Conservation (phyloP, 2,888 invertebrate species). For the Thelaira solivaga region DNA sequence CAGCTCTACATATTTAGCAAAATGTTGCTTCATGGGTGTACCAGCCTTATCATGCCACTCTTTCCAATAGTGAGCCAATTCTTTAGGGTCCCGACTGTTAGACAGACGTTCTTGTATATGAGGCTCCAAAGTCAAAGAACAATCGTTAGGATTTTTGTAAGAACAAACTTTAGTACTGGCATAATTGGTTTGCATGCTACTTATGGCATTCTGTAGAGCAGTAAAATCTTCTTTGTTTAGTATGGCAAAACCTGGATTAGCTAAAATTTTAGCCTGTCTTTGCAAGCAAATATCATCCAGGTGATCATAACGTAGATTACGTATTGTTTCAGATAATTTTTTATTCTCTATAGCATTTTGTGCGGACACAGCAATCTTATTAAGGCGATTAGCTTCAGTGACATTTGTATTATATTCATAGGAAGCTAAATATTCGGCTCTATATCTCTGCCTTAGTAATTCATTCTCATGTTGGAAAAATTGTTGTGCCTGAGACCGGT, state of each 20-base stretch:
- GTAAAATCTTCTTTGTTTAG: constrained; percentile 83
- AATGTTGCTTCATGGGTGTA: constrained; percentile 81
- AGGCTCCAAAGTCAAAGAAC: constrained; percentile 85
- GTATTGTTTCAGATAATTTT: constrained; percentile 67
- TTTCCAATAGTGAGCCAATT: constrained; percentile 87
- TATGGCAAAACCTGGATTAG: constrained; percentile 84
- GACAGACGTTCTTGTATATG: constrained; percentile 80
- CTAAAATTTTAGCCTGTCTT: constrained; percentile 85
- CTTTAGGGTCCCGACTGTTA: constrained; percentile 85
- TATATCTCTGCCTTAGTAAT: constrained; percentile 79
- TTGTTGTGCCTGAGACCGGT: constrained; percentile 77
- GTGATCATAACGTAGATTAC: constrained; percentile 82
- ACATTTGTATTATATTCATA: constrained; percentile 88
- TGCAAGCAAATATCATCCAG: constrained; percentile 82
- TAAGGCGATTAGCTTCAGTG: constrained; percentile 83
- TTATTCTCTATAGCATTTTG: constrained; percentile 72
- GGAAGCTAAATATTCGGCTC: constrained; percentile 78
- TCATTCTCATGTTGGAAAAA: constrained; percentile 81
- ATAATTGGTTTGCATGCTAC: constrained; percentile 87
- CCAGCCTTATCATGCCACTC: constrained; percentile 88
- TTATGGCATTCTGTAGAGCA: constrained; percentile 81
- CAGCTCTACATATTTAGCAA: constrained; percentile 82
- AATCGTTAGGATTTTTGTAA: constrained; percentile 80
- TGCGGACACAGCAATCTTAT: constrained; percentile 71
- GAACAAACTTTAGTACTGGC: constrained; percentile 87